These are phyloP conservation scores for Microdon myrmicae DNA, from an alignment of 2,888 invertebrate genomes.

Conservation along the genomic window DNA sequence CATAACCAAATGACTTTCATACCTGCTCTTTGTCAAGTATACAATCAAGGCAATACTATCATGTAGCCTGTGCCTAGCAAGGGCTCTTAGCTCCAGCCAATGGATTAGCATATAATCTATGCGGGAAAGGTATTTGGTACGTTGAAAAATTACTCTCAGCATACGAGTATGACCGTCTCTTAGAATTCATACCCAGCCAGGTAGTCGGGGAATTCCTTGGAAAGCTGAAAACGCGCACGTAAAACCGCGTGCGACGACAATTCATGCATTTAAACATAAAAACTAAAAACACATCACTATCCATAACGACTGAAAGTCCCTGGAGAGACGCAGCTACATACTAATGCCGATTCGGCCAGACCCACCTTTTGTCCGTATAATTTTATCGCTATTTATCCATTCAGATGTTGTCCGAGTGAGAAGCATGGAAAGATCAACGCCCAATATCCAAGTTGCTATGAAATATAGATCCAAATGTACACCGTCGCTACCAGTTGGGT, in stretches of 20 bases:
- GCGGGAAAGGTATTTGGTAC: conserved; percentile 38
- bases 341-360: conserved; percentile 40
- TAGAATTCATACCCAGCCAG: conserved; percentile 18
- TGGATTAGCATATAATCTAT: conserved; percentile 49
- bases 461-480: conserved; percentile 25
- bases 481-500: conserved; percentile 25
- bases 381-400: conserved; percentile 53
- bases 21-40: conserved; percentile 16
- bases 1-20: conserved; percentile 31
- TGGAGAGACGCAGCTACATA: conserved; percentile 33
- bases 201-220: conserved; percentile 40
- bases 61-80: conserved; percentile 36
- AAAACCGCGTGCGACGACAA: conserved; percentile 44
- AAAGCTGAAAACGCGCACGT: conserved; percentile 24
- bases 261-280: conserved; percentile 48
- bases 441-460: conserved; percentile 29
- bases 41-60: conserved; percentile 47
- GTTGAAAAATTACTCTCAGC: conserved; percentile 32
- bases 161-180: conserved; percentile 44
- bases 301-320: conserved; percentile 24
- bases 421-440: conserved; percentile 32
- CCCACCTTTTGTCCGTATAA: conserved; percentile 50
- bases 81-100: conserved; percentile 20
- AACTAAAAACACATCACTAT: conserved; percentile 41
- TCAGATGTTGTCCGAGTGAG: conserved; percentile 46